Evolutionary conservation across 2,888 invertebrate species (phyloP).

Genomic region (Lasioglossum malachurum): DNA sequence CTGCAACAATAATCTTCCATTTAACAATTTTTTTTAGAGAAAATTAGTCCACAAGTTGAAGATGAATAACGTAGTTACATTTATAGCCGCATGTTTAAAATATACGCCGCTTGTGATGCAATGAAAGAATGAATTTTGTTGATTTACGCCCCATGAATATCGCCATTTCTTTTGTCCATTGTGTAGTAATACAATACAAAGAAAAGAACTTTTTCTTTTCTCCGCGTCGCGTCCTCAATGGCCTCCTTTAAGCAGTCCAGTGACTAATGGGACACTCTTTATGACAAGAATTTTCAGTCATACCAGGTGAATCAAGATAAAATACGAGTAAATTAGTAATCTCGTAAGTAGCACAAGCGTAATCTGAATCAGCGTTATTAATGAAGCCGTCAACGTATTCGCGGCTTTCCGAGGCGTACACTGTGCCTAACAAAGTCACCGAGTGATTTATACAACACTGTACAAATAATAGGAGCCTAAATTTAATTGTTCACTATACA

Average conservation of each 20-base stretch:
- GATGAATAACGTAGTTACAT: background rate
- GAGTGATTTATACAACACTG: background rate
- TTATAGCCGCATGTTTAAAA: background rate
- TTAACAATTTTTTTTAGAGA: background rate
- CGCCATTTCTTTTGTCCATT: constrained; percentile 4
- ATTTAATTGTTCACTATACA: background rate
- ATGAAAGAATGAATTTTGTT: constrained; percentile 9
- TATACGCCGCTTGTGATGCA: background rate
- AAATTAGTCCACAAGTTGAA: background rate
- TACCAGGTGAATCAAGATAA: background rate
- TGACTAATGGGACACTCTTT: constrained; percentile 10
- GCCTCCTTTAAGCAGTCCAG: background rate
- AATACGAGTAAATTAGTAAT: background rate
- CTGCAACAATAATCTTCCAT: background rate
- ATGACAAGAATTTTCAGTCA: constrained; percentile 1
- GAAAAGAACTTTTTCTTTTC: background rate
- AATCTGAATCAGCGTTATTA: background rate
- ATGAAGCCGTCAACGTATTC: background rate
- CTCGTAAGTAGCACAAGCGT: background rate
- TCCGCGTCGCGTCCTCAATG: background rate
- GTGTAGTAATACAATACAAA: constrained; percentile 7
- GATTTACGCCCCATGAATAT: constrained; percentile 13
- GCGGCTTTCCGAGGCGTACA: background rate
- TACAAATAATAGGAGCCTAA: background rate
- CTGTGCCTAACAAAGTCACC: background rate